Conservation (phyloP, 2,797 vertebrate species). For the Notoglanidium macrostoma region DNA sequence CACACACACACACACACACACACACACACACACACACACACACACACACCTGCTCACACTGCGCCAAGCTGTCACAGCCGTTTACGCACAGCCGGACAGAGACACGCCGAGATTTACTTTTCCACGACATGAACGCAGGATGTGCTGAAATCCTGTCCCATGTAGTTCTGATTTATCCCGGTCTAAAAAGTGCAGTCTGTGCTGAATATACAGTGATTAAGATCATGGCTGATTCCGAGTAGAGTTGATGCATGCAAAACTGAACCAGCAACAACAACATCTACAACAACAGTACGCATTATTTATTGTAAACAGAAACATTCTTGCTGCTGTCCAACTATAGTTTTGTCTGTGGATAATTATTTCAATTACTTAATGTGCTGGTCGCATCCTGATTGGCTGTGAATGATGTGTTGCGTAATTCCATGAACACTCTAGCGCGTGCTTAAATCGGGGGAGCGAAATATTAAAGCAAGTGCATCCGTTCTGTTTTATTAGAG, state of each 20-base stretch:
- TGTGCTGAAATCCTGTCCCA: background rate
- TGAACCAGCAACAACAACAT: background rate
- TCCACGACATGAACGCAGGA: background rate
- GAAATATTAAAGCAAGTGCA: background rate
- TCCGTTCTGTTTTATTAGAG: background rate
- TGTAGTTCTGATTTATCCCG: background rate
- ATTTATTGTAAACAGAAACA: background rate
- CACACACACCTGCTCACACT: slow-evolving; percentile 76
- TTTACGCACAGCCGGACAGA: slow-evolving; percentile 61
- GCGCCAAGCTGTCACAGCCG: slow-evolving; percentile 78
- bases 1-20: slow-evolving; percentile 54
- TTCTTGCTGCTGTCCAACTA: background rate
- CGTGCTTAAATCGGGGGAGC: background rate
- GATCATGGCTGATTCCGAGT: background rate
- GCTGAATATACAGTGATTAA: background rate
- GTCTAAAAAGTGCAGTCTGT: background rate
- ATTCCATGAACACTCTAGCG: background rate
- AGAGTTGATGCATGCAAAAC: background rate
- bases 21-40: slow-evolving; percentile 61
- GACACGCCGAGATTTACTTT: background rate
- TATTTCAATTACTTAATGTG: no score
- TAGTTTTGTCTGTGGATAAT: no score
- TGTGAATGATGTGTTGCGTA: background rate
- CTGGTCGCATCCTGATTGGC: background rate
- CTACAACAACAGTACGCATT: background rate